Percentiles rank a stretch among this genome's conserved stretches.
Evolutionary conservation across 1,140 invertebrate species (phyloP).

Genomic region (Calliphora vicina): DNA sequence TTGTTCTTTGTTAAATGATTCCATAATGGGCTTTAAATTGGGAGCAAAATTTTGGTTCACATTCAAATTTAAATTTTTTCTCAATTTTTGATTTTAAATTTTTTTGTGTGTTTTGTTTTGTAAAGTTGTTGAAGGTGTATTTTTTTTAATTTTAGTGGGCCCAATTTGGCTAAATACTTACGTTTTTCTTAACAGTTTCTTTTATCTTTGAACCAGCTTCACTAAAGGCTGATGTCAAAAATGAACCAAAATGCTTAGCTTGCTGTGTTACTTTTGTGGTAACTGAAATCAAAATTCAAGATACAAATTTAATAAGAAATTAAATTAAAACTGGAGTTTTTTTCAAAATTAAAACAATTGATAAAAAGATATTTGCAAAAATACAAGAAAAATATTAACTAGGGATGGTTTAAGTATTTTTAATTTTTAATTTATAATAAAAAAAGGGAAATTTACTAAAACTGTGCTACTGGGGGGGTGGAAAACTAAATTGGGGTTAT

Average conservation of each 20-base stretch:
- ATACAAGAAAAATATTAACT: too few species aligned
- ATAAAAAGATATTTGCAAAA: too few species aligned
- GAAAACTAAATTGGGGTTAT: not conserved
- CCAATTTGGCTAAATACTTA: constrained; percentile 66
- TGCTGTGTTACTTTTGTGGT: constrained; percentile 91
- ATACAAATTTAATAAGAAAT: not conserved
- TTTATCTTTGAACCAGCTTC: constrained; percentile 94
- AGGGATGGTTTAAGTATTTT: too few species aligned
- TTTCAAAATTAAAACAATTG: not conserved
- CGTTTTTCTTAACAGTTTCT: constrained; percentile 95
- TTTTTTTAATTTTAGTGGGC: not conserved
- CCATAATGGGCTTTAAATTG: constrained; percentile 84
- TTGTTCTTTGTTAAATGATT: constrained; percentile 96
- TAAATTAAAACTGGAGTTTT: too few species aligned
- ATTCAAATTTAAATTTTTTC: not conserved
- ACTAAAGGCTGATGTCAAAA: constrained; percentile 88
- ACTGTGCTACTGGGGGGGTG: not conserved
- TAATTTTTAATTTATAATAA: not conserved
- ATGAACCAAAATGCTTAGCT: constrained; percentile 90
- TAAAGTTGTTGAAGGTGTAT: not conserved
- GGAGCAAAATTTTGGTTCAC: too few species aligned
- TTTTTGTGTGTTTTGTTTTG: not conserved
- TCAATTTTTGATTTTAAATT: not conserved
- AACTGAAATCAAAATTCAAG: constrained; percentile 66
- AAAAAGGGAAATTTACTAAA: not conserved